A percentile compares a stretch with the other conserved stretches of the same genome.
Conservation (phyloP, 2,797 vertebrate species). For the Enoplosus armatus region DNA sequence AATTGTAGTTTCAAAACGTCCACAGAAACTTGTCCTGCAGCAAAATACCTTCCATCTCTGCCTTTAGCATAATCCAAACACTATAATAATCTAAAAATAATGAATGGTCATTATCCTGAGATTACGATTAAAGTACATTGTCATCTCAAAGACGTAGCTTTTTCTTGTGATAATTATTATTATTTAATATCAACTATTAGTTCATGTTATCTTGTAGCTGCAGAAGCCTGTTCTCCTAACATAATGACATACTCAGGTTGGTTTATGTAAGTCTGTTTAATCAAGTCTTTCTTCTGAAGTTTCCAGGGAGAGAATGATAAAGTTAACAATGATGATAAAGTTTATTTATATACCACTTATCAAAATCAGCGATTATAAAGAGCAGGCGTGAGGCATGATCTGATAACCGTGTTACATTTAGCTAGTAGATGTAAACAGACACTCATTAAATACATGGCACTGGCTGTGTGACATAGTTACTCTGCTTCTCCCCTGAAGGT, state of each 20-base stretch:
- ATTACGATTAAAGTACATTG: background rate
- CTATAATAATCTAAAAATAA: no score
- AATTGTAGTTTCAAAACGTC: no score
- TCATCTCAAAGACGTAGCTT: no score
- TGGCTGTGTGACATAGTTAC: background rate
- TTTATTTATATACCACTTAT: background rate
- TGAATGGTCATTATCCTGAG: background rate
- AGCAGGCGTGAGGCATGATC: no score
- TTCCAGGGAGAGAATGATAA: background rate
- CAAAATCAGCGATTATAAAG: no score
- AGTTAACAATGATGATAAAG: background rate
- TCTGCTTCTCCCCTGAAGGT: background rate
- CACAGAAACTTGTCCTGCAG: no score
- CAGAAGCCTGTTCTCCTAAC: background rate
- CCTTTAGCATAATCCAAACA: no score
- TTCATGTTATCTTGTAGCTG: background rate
- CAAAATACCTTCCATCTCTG: no score
- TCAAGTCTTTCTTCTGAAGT: background rate
- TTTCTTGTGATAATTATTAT: no score
- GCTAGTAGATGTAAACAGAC: background rate
- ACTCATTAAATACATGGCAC: background rate
- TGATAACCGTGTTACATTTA: background rate
- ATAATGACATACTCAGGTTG: background rate
- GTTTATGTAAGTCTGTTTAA: background rate
- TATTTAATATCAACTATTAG: no score